Conservation (phyloP, 2,113 vertebrate genomes). For the Atractosteus spatula region DNA sequence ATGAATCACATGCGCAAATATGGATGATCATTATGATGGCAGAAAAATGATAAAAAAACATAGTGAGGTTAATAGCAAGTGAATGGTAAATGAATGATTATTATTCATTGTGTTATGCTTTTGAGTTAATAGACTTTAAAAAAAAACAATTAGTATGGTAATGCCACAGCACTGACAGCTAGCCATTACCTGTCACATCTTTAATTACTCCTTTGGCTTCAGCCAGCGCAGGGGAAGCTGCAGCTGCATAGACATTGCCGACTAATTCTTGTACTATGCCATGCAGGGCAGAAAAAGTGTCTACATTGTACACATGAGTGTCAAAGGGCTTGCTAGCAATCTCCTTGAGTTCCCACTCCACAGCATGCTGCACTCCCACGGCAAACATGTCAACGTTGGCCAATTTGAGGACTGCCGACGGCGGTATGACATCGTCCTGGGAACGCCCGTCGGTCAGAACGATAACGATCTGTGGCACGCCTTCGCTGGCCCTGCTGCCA, state of each 20-base stretch:
- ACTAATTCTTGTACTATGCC: conserved; percentile 79
- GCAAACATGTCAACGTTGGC: conserved; percentile 76
- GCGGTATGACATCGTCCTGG: conserved; percentile 70
- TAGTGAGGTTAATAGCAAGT: conserved; percentile 55
- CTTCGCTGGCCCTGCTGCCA: conserved; percentile 76
- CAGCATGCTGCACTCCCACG: conserved; percentile 75
- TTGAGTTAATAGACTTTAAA: conserved; percentile 41
- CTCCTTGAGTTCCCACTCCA: conserved; percentile 72
- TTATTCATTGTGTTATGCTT: conserved; percentile 39
- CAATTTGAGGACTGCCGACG: conserved; percentile 65
- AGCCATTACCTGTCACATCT: conserved; percentile 82
- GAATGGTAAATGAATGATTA: conserved; percentile 44
- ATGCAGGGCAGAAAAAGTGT: conserved; percentile 72
- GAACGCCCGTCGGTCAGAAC: conserved; percentile 76
- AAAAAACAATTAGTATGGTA: conserved; percentile 48
- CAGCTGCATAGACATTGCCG: conserved; percentile 64
- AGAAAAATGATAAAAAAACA: conserved; percentile 18
- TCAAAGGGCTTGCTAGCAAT: conserved; percentile 71
- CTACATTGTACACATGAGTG: conserved; percentile 77
- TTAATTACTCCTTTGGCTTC: conserved; percentile 67
- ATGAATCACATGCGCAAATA: conserved; percentile 18
- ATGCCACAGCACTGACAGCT: conserved; percentile 42
- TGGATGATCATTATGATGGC: conserved; percentile 5
- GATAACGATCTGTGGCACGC: conserved; percentile 75
- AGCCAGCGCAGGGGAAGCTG: conserved; percentile 58